These are phyloP conservation scores for Thalpophila matura DNA, from an alignment of 2,888 invertebrate species.

Conservation along the genomic window DNA sequence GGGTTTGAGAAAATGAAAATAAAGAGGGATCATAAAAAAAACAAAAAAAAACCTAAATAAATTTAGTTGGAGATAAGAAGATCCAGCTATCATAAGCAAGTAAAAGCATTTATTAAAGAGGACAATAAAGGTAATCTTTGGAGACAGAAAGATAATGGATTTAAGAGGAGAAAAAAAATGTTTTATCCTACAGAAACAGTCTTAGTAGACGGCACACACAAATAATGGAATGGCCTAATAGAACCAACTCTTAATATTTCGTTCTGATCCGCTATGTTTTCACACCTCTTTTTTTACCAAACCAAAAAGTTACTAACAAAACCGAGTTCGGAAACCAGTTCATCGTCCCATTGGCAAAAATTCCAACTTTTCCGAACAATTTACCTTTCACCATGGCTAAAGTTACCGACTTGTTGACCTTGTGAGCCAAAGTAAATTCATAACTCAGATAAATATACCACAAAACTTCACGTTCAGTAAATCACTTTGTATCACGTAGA, in stretches of 20 bases:
- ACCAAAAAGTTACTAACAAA: background rate
- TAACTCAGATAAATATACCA: background rate
- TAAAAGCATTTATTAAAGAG: no score
- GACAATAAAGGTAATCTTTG: no score
- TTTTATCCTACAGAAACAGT: no score
- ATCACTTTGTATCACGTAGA: slow-evolving; percentile 1
- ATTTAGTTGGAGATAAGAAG: no score
- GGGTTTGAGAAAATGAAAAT: no score
- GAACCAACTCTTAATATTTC: background rate
- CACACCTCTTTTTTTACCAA: background rate
- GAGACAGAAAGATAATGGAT: no score
- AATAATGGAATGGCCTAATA: no score
- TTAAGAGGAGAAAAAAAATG: no score
- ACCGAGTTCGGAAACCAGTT: background rate
- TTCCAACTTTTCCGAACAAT: background rate
- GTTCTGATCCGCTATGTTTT: background rate
- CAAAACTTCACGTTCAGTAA: background rate
- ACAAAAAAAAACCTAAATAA: no score
- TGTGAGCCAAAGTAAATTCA: background rate
- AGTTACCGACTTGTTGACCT: slow-evolving; percentile 3
- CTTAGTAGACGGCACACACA: no score
- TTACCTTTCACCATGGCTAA: background rate
- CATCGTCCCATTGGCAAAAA: background rate
- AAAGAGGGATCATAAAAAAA: no score
- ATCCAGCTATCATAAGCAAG: no score